Evolutionary conservation across 1,140 invertebrate species (phyloP).

Genomic region (Andrena cerasifolii): DNA sequence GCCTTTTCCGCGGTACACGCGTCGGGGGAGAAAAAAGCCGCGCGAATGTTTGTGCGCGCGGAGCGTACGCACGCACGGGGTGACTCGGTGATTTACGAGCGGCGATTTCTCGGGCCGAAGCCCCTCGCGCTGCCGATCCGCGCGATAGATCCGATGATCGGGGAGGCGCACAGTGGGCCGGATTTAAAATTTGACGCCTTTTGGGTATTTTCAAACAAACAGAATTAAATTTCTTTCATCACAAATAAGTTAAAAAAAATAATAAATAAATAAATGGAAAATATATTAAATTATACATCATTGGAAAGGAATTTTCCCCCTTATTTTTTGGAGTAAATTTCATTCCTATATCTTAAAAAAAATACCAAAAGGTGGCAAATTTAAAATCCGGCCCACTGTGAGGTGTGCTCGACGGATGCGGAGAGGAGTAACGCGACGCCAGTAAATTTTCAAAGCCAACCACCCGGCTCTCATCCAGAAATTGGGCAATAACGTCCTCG

Average conservation of each 20-base stretch:
- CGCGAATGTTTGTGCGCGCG: conserved; percentile 28
- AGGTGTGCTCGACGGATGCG: conserved; percentile 44
- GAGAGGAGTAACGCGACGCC: conserved; percentile 54
- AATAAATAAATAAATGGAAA: too few species aligned
- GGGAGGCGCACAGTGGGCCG: too few species aligned
- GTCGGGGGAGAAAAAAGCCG: conserved; percentile 28
- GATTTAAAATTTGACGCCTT: too few species aligned
- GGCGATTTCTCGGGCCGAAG: conserved; percentile 53
- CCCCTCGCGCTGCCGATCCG: conserved; percentile 58
- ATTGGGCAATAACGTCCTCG: conserved; percentile 36
- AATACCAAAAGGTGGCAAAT: too few species aligned
- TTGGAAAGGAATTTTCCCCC: too few species aligned
- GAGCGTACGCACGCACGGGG: conserved; percentile 45
- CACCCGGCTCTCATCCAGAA: background rate
- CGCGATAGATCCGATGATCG: conserved; percentile 57
- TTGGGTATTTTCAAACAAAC: too few species aligned
- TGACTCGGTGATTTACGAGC: conserved; percentile 64
- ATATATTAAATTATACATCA: too few species aligned
- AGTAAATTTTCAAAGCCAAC: conserved; percentile 27
- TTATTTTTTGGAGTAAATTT: too few species aligned
- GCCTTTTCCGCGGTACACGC: conserved; percentile 23
- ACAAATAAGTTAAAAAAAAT: too few species aligned
- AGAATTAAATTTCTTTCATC: too few species aligned
- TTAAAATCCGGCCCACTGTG: too few species aligned
- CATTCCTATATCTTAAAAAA: too few species aligned